These are phyloP conservation scores for Microctenopoma steveboyesi DNA, from an alignment of 2,797 vertebrate genomes.

Conservation along the genomic window DNA sequence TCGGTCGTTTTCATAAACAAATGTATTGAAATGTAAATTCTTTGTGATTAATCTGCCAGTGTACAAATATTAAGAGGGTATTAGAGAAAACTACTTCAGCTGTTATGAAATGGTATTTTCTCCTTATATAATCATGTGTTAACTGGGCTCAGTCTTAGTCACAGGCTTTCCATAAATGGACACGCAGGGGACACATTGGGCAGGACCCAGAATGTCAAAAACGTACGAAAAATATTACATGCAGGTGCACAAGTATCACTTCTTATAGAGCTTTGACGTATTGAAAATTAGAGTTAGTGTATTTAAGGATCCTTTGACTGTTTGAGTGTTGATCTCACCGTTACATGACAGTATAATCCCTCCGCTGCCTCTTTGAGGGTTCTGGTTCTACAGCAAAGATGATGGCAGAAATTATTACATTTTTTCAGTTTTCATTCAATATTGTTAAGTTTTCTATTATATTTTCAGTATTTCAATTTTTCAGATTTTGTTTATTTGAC, in stretches of 20 bases:
- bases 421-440: too few species aligned
- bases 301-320: background rate
- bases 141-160: slow-evolving; percentile 39
- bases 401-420: too few species aligned
- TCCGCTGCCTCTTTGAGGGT: background rate
- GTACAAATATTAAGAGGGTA: slow-evolving; percentile 45
- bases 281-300: background rate
- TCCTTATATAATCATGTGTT: slow-evolving; percentile 65
- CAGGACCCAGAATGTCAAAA: slow-evolving; percentile 7
- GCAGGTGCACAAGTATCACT: background rate
- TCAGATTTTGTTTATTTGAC: too few species aligned
- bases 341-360: background rate
- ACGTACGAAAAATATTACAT: background rate
- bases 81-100: slow-evolving; percentile 46
- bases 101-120: slow-evolving; percentile 73
- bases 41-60: slow-evolving; percentile 31
- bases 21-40: slow-evolving; percentile 16
- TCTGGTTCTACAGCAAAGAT: too few species aligned
- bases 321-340: slow-evolving; percentile 14
- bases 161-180: slow-evolving; percentile 33
- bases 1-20: slow-evolving; percentile 8
- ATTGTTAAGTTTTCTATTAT: too few species aligned
- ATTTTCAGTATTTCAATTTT: too few species aligned
- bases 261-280: background rate
- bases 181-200: background rate